A percentile compares a stretch with the other conserved stretches of the same genome.
phyloP scores from a whole-genome alignment of 2,888 invertebrate genomes.

The Cabera pusaria region DNA sequence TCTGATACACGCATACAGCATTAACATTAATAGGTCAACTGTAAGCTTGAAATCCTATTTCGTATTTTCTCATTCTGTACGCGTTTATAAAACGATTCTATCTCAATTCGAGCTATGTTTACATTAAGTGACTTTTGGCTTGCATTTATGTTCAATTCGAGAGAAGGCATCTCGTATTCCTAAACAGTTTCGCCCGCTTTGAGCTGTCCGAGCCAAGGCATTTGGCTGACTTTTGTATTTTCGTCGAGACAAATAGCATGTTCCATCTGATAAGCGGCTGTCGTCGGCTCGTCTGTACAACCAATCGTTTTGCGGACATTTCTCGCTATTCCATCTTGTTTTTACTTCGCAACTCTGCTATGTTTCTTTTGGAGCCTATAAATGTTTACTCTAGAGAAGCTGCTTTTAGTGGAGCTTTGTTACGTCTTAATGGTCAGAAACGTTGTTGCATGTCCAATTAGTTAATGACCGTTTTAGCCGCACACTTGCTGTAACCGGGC shows the following conservation, averaged over 20 bases:
- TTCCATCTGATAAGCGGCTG: slow-evolving; percentile 74
- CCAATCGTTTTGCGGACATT: slow-evolving; percentile 69
- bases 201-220: slow-evolving; percentile 56
- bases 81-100: slow-evolving; percentile 31
- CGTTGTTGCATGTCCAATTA: slow-evolving; percentile 12
- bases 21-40: slow-evolving; percentile 8
- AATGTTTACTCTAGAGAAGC: slow-evolving; percentile 21
- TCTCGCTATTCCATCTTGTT: slow-evolving; percentile 58
- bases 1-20: too few species aligned
- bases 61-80: slow-evolving; percentile 28
- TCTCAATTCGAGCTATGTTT: slow-evolving; percentile 40
- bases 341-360: slow-evolving; percentile 51
- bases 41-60: slow-evolving; percentile 29
- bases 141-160: slow-evolving; percentile 47
- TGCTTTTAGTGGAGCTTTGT: slow-evolving; percentile 12
- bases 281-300: slow-evolving; percentile 71
- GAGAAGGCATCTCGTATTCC: slow-evolving; percentile 52
- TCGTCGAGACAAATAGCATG: slow-evolving; percentile 72
- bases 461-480: slow-evolving; percentile 1
- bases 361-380: slow-evolving; percentile 43
- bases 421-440: slow-evolving; percentile 7
- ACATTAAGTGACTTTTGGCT: slow-evolving; percentile 43
- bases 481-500: neutral
- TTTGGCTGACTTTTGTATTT: slow-evolving; percentile 69
- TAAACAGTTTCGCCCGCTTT: slow-evolving; percentile 50